Base-by-base conservation (phyloP, 2,113 vertebrate genomes). In the Dinomys branickii region DNA sequence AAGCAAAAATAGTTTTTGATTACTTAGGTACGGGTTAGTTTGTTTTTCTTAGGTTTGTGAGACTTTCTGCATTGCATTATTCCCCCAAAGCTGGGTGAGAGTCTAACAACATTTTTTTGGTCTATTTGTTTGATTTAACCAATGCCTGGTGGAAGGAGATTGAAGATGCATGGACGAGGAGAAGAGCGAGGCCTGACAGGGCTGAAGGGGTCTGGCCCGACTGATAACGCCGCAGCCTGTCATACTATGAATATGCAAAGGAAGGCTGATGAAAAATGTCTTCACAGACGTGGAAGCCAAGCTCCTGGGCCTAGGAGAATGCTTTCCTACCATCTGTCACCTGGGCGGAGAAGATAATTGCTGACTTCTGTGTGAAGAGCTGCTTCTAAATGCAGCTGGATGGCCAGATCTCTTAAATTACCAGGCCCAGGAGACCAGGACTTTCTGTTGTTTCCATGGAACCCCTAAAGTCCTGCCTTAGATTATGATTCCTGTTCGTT, bases 241-340 rank as follows among this genome's bases (percentile, higher is more conserved):
- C 96, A 95, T 67, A 86, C 96, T 94, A 98, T 96, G 94, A 98
- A 98, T 98, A 98, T 97, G 97, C 93, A 98, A 81, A 98, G 97
- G 77, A 98, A 97, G 88, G 94, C 98, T 98, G 97, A 98, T 78
- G 86, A 97, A 92, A 98, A 97, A 96, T 96, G 93, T 98, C 97
- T 97, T 98, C 96, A 97, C 91, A 97, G 97, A 98, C 98, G 97
- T 95, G 93, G 97, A 96, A 97, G 95, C 69, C 90, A 98, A 98
- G 97, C 95, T 97, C 86, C 97, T 91, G 87, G 96, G 96, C 97
- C 96, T 97, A 98, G 0, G 94, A 98, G 98, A 97, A 98, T 98
- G 96, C 96, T 98, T 98, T 98, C 95, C 96, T 97, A 97, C 98
- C 98, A 98, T 98, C 98, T 98, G 98, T 98, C 98, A 98, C 97